Evolutionary conservation across 2,797 vertebrate species (phyloP).

Genomic region (Sebastes trivittatus): DNA sequence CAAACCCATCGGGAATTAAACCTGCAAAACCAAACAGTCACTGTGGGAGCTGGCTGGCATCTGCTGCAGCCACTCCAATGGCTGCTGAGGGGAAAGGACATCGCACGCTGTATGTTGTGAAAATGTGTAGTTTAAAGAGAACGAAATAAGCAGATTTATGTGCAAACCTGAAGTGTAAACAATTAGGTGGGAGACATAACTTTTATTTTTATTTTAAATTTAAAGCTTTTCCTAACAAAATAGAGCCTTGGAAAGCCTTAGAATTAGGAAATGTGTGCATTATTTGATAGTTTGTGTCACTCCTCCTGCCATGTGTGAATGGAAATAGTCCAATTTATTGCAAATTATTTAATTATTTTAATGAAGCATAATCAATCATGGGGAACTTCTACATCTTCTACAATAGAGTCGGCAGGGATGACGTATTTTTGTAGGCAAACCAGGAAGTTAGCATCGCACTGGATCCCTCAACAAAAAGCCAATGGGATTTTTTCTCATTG

Average conservation of each 20-base stretch:
- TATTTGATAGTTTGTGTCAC: neutral
- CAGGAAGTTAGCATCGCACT: too few relatives aligned
- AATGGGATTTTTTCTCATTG: too few relatives aligned
- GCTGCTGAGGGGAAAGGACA: slow-evolving; percentile 22
- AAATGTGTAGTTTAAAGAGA: neutral
- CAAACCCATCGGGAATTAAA: slow-evolving; percentile 77
- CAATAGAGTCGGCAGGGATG: too few relatives aligned
- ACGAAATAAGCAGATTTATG: neutral
- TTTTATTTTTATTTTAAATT: neutral
- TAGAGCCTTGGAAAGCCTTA: neutral
- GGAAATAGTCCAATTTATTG: neutral
- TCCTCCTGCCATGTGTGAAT: neutral
- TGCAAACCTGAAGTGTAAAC: neutral
- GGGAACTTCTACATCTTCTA: neutral
- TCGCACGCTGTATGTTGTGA: neutral
- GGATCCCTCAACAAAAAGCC: too few relatives aligned
- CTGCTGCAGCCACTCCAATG: slow-evolving; percentile 46
- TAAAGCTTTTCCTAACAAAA: neutral
- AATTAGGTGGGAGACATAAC: neutral
- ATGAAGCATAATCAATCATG: neutral
- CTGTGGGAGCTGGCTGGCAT: slow-evolving; percentile 78
- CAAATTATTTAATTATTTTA: neutral
- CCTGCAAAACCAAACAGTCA: slow-evolving; percentile 80
- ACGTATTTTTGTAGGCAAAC: too few relatives aligned
- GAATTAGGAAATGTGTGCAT: neutral